These are phyloP conservation scores for Calephelis virginiensis DNA, from an alignment of 1,140 invertebrate species.

Conservation along the genomic window DNA sequence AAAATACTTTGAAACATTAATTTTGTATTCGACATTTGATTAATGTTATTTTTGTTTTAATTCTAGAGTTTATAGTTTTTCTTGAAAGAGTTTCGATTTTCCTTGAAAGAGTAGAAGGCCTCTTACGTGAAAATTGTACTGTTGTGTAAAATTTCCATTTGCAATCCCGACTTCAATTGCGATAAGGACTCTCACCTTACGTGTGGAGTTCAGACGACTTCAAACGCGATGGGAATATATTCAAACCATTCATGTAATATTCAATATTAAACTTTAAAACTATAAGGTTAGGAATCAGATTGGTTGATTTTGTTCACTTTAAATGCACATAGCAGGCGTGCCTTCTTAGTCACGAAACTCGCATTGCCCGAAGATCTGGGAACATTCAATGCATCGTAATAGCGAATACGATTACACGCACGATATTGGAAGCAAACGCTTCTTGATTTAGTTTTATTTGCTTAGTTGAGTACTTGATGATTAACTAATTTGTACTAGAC, in stretches of 20 bases:
- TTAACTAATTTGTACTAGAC: too few relatives aligned
- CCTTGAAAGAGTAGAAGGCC: not conserved
- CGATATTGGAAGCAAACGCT: not conserved
- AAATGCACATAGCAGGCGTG: conserved; percentile 1
- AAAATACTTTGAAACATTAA: too few relatives aligned
- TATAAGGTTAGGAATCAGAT: not conserved
- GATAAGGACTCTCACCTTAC: not conserved
- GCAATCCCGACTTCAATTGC: not conserved
- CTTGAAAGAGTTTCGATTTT: too few relatives aligned
- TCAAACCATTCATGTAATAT: not conserved
- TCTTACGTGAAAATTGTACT: not conserved
- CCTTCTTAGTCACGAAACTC: conserved; percentile 5
- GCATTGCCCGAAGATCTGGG: conserved; percentile 3
- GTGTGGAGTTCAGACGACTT: conserved; percentile 5
- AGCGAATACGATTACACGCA: not conserved
- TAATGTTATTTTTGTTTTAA: too few relatives aligned
- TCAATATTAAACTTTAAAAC: not conserved
- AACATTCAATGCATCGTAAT: conserved; percentile 13
- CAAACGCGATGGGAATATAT: not conserved
- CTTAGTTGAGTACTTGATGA: too few relatives aligned
- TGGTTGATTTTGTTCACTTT: conserved; percentile 1
- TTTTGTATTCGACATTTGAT: too few relatives aligned
- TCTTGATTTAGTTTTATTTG: too few relatives aligned
- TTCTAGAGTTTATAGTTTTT: too few relatives aligned
- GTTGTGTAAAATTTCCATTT: conserved; percentile 7